phyloP scores from a whole-genome alignment of 2,888 invertebrate genomes.

The Hedychridium roseum region DNA sequence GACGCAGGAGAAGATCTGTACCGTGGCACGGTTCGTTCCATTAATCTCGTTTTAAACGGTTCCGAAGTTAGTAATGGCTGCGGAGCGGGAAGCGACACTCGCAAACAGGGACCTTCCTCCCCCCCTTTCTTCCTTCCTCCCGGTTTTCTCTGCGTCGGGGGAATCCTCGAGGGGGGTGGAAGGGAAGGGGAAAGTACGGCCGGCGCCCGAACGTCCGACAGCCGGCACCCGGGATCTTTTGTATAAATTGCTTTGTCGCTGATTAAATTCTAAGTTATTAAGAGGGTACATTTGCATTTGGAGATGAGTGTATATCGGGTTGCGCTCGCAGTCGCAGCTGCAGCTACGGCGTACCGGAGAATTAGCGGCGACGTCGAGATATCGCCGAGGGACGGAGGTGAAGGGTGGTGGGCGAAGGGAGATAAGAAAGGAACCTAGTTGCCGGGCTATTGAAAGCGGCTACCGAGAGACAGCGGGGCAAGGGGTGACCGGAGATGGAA shows the following conservation, averaged over 20 bases:
- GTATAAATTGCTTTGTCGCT: conserved; percentile 38
- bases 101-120: conserved; percentile 3
- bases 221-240: conserved; percentile 23
- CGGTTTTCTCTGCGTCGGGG: neutral
- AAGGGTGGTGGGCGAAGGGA: neutral
- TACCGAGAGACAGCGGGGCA: too few relatives aligned
- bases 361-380: conserved; percentile 17
- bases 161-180: too few relatives aligned
- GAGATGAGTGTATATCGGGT: conserved; percentile 32
- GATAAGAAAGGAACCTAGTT: neutral
- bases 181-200: too few relatives aligned
- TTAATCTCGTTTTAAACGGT: conserved; percentile 35
- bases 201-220: neutral
- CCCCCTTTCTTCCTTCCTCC: neutral
- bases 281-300: conserved; percentile 33
- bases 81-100: conserved; percentile 10
- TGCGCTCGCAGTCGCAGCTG: conserved; percentile 3
- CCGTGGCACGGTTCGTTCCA: conserved; percentile 1
- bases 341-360: conserved; percentile 11
- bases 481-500: too few relatives aligned
- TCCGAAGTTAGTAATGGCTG: conserved; percentile 29
- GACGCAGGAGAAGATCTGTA: too few relatives aligned
- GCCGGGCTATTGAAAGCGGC: too few relatives aligned
- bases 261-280: conserved; percentile 46
- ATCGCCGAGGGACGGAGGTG: conserved; percentile 10